phyloP scores from a whole-genome alignment of 1,140 invertebrate species.

The Trichogramma pretiosum region DNA sequence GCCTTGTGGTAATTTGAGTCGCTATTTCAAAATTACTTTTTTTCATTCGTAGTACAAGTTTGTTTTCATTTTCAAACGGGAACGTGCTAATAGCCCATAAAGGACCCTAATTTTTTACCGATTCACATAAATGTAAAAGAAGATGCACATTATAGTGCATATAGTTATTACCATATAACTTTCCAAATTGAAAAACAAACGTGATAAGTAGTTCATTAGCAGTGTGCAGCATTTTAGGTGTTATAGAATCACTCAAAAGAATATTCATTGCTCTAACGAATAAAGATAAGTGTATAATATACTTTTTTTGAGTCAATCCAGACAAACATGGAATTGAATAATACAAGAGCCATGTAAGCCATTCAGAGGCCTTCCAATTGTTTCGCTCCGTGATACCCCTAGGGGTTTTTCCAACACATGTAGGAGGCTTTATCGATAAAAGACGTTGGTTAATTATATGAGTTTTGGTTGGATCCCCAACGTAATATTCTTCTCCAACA shows the following conservation, averaged over 20 bases:
- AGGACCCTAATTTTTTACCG: slow-evolving; percentile 6
- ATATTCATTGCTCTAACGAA: not conserved
- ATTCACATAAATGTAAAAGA: not conserved
- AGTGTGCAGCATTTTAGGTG: not conserved
- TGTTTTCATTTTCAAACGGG: slow-evolving; percentile 12
- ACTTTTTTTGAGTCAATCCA: not conserved
- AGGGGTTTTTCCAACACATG: not conserved
- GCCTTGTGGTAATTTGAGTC: not conserved
- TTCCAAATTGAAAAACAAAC: not conserved
- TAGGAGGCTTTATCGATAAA: not conserved
- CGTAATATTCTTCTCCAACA: not conserved
- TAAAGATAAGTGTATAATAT: not conserved
- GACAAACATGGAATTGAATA: not conserved
- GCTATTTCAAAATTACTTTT: not conserved
- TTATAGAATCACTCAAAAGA: not conserved
- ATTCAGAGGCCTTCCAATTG: not conserved
- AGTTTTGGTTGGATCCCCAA: not conserved
- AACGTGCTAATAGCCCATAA: slow-evolving; percentile 3
- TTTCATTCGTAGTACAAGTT: slow-evolving; percentile 6
- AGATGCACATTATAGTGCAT: slow-evolving; percentile 13
- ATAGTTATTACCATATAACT: not conserved
- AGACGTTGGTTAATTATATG: not conserved
- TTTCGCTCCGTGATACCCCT: not conserved
- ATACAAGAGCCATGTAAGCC: not conserved
- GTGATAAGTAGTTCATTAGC: not conserved